Percentiles rank a stretch among this genome's conserved stretches.
Conservation (phyloP, 2,113 vertebrate genomes). For the Macrotis lagotis region DNA sequence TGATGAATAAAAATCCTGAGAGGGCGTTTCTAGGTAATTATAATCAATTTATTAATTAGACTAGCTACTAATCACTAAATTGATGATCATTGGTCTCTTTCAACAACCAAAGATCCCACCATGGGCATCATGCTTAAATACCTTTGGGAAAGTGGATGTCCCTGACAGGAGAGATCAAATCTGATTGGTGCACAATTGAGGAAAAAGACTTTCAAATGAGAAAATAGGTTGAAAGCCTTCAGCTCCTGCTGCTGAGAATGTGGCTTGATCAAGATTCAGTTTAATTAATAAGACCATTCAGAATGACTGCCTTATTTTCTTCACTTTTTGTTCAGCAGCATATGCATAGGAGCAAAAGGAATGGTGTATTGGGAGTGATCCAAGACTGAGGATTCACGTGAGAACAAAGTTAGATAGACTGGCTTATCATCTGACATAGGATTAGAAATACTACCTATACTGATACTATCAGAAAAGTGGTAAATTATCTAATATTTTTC, state of each 20-base stretch:
- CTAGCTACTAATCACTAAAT: too few relatives aligned
- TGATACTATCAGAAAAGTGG: not conserved
- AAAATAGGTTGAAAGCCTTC: not conserved
- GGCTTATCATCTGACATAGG: not conserved
- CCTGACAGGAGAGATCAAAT: not conserved
- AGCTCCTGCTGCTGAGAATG: not conserved
- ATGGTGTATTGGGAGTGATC: not conserved
- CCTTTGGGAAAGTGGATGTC: not conserved
- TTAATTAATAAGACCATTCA: not conserved
- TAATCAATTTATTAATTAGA: too few relatives aligned
- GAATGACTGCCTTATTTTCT: not conserved
- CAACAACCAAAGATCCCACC: not conserved
- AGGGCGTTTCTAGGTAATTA: too few relatives aligned
- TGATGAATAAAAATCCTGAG: too few relatives aligned
- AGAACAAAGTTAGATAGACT: not conserved
- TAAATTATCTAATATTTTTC: not conserved
- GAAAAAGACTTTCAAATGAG: not conserved
- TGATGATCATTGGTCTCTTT: not conserved
- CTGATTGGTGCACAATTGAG: not conserved
- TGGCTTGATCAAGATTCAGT: not conserved
- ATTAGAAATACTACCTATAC: not conserved
- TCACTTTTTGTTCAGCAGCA: not conserved
- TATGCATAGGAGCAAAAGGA: not conserved
- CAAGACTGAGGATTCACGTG: not conserved
- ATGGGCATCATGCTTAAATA: not conserved